phyloP scores from a whole-genome alignment of 2,888 invertebrate species.

The Lobophora halterata region DNA sequence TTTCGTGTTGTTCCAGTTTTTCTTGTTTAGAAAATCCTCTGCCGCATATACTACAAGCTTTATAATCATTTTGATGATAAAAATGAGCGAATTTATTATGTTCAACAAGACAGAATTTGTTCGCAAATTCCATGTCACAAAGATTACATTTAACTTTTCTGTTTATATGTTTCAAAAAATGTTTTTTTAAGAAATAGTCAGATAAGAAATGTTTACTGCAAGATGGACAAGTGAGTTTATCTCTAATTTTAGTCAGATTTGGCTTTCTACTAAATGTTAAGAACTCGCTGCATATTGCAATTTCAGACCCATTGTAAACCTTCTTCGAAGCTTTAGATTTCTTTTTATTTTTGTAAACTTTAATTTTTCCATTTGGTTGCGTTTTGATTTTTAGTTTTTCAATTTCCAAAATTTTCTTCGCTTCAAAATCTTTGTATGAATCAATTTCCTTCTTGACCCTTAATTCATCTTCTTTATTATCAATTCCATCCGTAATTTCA shows the following conservation, averaged over 20 bases:
- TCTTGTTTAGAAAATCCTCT: constrained; percentile 42
- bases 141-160: constrained; percentile 45
- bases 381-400: constrained; percentile 8
- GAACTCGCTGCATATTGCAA: constrained; percentile 59
- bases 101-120: constrained; percentile 60
- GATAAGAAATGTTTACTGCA: constrained; percentile 67
- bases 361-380: constrained; percentile 5
- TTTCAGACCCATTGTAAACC: constrained; percentile 57
- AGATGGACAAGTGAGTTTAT: constrained; percentile 52
- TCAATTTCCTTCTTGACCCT: constrained; percentile 52
- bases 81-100: constrained; percentile 59
- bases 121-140: constrained; percentile 48
- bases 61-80: constrained; percentile 38
- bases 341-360: constrained; percentile 34
- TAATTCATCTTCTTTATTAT: constrained; percentile 66
- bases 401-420: no score
- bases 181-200: constrained; percentile 60
- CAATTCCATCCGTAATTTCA: constrained; percentile 44
- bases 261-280: constrained; percentile 56
- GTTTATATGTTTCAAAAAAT: constrained; percentile 53
- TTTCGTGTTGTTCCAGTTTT: constrained; percentile 46
- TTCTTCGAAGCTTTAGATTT: no score
- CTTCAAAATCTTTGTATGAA: no score
- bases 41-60: constrained; percentile 52
- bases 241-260: constrained; percentile 34